A percentile compares a stretch with the other conserved stretches of the same genome.
Evolutionary conservation across 2,888 invertebrate species (phyloP).

Genomic region (Eristalinus sepulchralis): DNA sequence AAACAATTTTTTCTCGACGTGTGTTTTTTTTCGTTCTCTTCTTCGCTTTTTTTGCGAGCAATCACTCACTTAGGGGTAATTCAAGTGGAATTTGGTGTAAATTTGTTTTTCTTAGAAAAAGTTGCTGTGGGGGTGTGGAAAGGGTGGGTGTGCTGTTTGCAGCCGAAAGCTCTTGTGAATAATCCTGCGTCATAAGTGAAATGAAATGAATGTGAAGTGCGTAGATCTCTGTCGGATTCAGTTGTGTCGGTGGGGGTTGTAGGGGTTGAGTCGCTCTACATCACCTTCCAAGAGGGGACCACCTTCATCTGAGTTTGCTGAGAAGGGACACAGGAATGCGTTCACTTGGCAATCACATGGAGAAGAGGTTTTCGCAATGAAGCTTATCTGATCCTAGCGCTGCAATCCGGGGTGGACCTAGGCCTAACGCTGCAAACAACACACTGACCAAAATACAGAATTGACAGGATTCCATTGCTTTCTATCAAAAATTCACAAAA

Average conservation of each 20-base stretch:
- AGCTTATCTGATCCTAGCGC: no score
- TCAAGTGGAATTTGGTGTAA: slow-evolving; percentile 69
- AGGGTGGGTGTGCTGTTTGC: slow-evolving; percentile 1
- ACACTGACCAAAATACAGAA: no score
- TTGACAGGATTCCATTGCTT: no score
- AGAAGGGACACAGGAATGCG: no score
- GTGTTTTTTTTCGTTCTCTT: background rate
- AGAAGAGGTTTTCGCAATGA: no score
- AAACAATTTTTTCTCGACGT: slow-evolving; percentile 41
- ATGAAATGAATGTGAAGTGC: background rate
- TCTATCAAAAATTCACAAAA: no score
- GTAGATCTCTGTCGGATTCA: background rate
- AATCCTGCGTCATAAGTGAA: background rate
- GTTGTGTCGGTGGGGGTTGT: background rate
- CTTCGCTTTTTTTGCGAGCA: slow-evolving; percentile 36
- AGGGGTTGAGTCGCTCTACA: no score
- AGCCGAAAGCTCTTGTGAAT: background rate
- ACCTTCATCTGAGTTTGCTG: no score
- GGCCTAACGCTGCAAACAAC: no score
- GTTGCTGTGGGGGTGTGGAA: background rate
- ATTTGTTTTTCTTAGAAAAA: slow-evolving; percentile 56
- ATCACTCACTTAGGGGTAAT: slow-evolving; percentile 67
- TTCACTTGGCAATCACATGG: no score
- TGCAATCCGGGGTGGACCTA: no score
- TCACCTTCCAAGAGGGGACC: no score